phyloP scores from a whole-genome alignment of 2,888 invertebrate species.

The Lamellibrachia columna region DNA sequence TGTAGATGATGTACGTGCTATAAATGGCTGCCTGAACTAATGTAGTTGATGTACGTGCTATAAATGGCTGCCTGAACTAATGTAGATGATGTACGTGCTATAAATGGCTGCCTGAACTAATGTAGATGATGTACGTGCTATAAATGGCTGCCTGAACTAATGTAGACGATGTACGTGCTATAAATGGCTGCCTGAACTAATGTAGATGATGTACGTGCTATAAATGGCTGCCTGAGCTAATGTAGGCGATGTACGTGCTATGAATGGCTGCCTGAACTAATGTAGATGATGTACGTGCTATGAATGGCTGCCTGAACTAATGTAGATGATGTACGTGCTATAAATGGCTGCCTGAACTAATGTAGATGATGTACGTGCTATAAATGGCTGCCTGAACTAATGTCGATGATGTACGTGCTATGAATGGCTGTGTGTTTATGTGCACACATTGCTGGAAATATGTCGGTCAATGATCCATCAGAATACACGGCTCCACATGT shows the following conservation, averaged over 20 bases:
- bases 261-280: background rate
- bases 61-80: too few species aligned
- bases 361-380: too few species aligned
- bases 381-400: background rate
- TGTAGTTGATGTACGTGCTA: too few species aligned
- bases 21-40: too few species aligned
- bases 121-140: background rate
- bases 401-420: background rate
- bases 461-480: background rate
- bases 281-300: background rate
- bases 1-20: too few species aligned
- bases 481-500: background rate
- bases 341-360: background rate
- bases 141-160: background rate
- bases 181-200: background rate
- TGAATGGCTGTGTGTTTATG: background rate
- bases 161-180: background rate
- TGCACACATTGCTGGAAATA: background rate
- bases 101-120: background rate
- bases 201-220: too few species aligned
- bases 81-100: too few species aligned
- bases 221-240: background rate
- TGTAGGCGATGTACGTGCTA: background rate
- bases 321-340: background rate
- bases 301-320: background rate